A percentile compares a stretch with the other conserved stretches of the same genome.
Conservation (phyloP, 2,797 vertebrate species). For the Pangasius sanitwongsei region DNA sequence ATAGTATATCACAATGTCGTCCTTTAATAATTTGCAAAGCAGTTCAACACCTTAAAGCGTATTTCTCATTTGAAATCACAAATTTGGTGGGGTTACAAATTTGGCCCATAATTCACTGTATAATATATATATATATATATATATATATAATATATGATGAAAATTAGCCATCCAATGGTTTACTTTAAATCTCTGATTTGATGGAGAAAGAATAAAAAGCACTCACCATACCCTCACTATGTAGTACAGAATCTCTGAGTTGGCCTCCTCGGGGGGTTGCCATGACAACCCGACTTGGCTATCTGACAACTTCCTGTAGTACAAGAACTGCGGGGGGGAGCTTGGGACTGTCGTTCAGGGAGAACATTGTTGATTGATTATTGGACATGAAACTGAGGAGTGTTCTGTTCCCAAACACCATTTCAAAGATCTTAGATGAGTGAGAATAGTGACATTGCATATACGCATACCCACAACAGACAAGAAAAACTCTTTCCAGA, state of each 20-base stretch:
- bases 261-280: constrained; percentile 87
- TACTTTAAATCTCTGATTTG: background rate
- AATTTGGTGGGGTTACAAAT: too few relatives aligned
- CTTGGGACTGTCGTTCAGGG: constrained; percentile 84
- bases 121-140: background rate
- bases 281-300: constrained; percentile 90
- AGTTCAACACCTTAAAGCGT: too few relatives aligned
- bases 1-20: background rate
- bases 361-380: constrained; percentile 65
- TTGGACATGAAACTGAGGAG: constrained; percentile 22
- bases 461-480: constrained; percentile 1
- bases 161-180: background rate
- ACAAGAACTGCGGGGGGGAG: constrained; percentile 86
- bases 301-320: constrained; percentile 87
- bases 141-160: background rate
- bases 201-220: background rate
- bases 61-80: too few relatives aligned
- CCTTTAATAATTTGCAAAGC: too few relatives aligned
- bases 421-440: background rate
- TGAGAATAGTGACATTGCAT: background rate
- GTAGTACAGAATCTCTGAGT: constrained; percentile 94
- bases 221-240: constrained; percentile 91
- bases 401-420: background rate
- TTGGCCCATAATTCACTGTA: background rate
- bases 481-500: background rate